These are phyloP conservation scores for Sebastes ruberrimus DNA, from an alignment of 2,797 vertebrate genomes.

Conservation along the genomic window DNA sequence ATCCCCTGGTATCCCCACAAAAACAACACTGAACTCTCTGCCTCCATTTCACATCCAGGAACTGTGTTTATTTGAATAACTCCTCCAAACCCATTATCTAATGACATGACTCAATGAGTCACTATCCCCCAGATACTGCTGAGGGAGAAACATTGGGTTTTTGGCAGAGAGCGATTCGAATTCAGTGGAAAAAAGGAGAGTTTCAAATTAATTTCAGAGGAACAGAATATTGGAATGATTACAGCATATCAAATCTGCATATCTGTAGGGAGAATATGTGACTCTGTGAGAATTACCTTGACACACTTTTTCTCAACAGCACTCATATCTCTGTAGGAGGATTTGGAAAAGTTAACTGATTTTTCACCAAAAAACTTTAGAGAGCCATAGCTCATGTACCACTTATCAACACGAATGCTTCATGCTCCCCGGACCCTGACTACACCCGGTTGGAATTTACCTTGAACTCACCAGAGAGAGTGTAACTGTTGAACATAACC, in stretches of 20 bases:
- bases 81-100: slow-evolving; percentile 73
- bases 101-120: slow-evolving; percentile 77
- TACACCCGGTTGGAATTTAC: slow-evolving; percentile 48
- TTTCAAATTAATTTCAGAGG: slow-evolving; percentile 60
- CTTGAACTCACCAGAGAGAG: slow-evolving; percentile 47
- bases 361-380: slow-evolving; percentile 8
- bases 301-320: slow-evolving; percentile 25
- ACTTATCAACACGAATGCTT: slow-evolving; percentile 1
- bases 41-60: slow-evolving; percentile 67
- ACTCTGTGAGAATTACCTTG: slow-evolving; percentile 45
- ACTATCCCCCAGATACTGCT: slow-evolving; percentile 60
- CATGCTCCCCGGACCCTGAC: slow-evolving; percentile 24
- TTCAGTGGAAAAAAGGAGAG: slow-evolving; percentile 25
- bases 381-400: not conserved
- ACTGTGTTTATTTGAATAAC: slow-evolving; percentile 75
- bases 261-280: slow-evolving; percentile 38
- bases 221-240: slow-evolving; percentile 59
- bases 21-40: slow-evolving; percentile 48
- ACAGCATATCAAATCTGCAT: slow-evolving; percentile 49
- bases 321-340: not conserved
- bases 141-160: slow-evolving; percentile 59
- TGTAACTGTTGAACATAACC: not conserved
- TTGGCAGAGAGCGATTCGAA: slow-evolving; percentile 52
- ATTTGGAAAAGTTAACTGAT: not conserved
- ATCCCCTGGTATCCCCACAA: slow-evolving; percentile 68